These are phyloP conservation scores for Elephas maximus DNA, from an alignment of 2,113 vertebrate species.

Conservation along the genomic window DNA sequence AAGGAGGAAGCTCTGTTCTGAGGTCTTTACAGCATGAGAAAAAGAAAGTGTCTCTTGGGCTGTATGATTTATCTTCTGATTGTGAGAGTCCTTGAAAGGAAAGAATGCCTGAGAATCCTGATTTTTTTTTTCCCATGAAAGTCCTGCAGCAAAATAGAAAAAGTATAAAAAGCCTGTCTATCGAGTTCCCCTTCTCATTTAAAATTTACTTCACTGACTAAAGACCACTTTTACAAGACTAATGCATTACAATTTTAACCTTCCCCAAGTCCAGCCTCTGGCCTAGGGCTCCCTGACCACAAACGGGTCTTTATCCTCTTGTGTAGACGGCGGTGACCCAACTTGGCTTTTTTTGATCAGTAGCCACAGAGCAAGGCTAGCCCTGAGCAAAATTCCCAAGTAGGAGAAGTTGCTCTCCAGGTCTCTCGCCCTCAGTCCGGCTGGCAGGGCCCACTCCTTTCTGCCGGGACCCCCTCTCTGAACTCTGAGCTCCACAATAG, in stretches of 20 bases:
- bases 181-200: not conserved
- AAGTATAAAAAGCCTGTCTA: not conserved
- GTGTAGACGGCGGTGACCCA: conserved; percentile 27
- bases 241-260: not conserved
- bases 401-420: not conserved
- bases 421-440: not conserved
- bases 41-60: not conserved
- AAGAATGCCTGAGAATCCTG: not conserved
- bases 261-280: not conserved
- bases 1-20: no score
- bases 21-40: not conserved
- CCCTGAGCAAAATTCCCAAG: not conserved
- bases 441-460: rapidly evolving
- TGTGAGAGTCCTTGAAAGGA: not conserved
- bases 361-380: conserved; percentile 27
- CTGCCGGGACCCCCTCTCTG: not conserved
- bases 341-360: conserved; percentile 28
- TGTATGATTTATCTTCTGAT: not conserved
- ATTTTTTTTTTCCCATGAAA: not conserved
- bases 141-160: not conserved
- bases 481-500: no score
- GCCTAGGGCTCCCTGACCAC: conserved; percentile 31
- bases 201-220: not conserved
- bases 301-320: conserved; percentile 53
- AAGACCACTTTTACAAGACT: conserved; percentile 2